Conservation (phyloP, 2,888 invertebrate genomes). For the Drosophila melanosoma region DNA sequence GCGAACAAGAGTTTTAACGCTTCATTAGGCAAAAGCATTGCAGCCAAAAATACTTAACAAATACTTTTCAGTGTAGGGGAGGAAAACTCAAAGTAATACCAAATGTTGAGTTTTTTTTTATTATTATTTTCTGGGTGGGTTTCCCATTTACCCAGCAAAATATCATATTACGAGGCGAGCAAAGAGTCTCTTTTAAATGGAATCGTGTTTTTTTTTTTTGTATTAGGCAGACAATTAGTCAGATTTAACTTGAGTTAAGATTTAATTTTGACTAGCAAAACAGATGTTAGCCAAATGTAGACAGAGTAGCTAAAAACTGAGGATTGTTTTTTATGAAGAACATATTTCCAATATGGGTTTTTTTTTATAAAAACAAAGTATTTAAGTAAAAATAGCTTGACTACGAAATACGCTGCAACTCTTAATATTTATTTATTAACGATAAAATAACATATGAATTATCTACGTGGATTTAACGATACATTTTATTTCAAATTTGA, state of each 20-base stretch:
- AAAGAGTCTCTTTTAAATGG: constrained; percentile 9
- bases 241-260: constrained; percentile 19
- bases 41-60: constrained; percentile 37
- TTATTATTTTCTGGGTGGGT: neutral
- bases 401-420: too few species aligned
- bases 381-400: too few species aligned
- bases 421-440: too few species aligned
- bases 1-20: constrained; percentile 66
- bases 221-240: constrained; percentile 58
- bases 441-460: too few species aligned
- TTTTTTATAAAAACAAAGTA: too few species aligned
- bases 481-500: too few species aligned
- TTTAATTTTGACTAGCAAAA: neutral
- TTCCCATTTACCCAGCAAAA: constrained; percentile 35
- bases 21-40: constrained; percentile 66
- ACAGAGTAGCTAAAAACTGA: neutral
- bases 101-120: constrained; percentile 1
- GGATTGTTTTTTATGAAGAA: neutral
- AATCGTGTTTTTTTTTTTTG: neutral
- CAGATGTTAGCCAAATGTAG: constrained; percentile 17
- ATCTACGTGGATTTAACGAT: too few species aligned
- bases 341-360: too few species aligned
- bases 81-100: constrained; percentile 44
- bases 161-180: constrained; percentile 60
- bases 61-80: constrained; percentile 15